Percentiles rank a stretch among this genome's conserved stretches.
Evolutionary conservation across 1,140 invertebrate species (phyloP).

Genomic region (Physella acuta): DNA sequence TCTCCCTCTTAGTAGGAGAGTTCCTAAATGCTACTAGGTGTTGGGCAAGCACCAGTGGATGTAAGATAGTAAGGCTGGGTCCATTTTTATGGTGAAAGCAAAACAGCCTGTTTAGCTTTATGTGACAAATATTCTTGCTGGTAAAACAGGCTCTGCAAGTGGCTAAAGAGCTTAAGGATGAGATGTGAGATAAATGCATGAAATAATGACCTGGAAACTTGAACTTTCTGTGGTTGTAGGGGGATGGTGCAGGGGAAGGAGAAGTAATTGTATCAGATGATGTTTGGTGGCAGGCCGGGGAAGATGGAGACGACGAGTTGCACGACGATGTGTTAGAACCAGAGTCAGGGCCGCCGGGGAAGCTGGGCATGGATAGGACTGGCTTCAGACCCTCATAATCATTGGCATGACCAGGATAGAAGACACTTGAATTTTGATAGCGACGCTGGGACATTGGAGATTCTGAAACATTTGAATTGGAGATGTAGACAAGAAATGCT

Average conservation of each 20-base stretch:
- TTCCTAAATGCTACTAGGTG: no score
- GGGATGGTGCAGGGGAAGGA: slow-evolving; percentile 47
- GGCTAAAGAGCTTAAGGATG: no score
- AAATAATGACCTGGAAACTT: slow-evolving; percentile 77
- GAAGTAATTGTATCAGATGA: slow-evolving; percentile 42
- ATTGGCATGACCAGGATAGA: slow-evolving; percentile 22
- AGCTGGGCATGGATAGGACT: slow-evolving; percentile 35
- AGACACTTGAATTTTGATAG: slow-evolving; percentile 26
- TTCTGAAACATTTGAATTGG: no score
- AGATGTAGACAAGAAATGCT: no score
- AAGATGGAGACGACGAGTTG: slow-evolving; percentile 93
- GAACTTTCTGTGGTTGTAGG: slow-evolving; percentile 69
- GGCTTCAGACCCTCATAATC: slow-evolving; percentile 29
- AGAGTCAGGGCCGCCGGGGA: slow-evolving; percentile 67
- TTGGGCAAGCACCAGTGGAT: no score
- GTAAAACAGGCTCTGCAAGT: no score
- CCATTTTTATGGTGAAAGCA: no score
- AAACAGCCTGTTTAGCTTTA: no score
- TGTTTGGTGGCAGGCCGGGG: slow-evolving; percentile 70
- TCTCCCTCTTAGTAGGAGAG: no score
- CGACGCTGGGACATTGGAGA: slow-evolving; percentile 41
- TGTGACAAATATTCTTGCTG: no score
- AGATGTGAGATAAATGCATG: not conserved
- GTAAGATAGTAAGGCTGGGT: no score
- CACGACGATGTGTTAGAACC: slow-evolving; percentile 94